Conservation (phyloP, 1,140 invertebrate species). For the Colletes latitarsis region DNA sequence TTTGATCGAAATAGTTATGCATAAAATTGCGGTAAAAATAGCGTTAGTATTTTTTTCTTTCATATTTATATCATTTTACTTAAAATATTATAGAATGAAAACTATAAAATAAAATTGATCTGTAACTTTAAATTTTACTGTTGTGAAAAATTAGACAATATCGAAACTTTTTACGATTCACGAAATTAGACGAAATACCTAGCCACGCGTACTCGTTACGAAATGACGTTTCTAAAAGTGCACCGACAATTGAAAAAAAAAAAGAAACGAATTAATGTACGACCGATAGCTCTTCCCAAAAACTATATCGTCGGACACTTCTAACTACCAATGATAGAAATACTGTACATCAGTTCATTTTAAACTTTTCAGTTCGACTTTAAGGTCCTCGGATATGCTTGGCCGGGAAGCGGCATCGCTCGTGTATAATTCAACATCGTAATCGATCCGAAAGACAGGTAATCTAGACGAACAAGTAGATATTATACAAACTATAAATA, state of each 20-base stretch:
- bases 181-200: slow-evolving; percentile 7
- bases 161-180: slow-evolving; percentile 1
- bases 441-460: slow-evolving; percentile 46
- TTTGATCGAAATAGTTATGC: too few relatives aligned
- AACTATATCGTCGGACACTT: slow-evolving; percentile 23
- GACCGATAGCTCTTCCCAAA: slow-evolving; percentile 39
- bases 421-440: slow-evolving; percentile 40
- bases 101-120: too few relatives aligned
- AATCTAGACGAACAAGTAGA: slow-evolving; percentile 39
- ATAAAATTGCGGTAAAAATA: too few relatives aligned
- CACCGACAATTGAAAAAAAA: slow-evolving; percentile 48
- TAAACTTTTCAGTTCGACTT: slow-evolving; percentile 42
- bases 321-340: slow-evolving; percentile 66
- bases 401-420: slow-evolving; percentile 42
- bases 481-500: slow-evolving; percentile 59
- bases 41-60: too few relatives aligned
- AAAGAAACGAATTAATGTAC: slow-evolving; percentile 36
- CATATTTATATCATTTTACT: too few relatives aligned
- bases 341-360: slow-evolving; percentile 65
- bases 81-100: too few relatives aligned
- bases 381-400: neutral
- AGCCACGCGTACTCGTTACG: slow-evolving; percentile 38
- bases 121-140: too few relatives aligned
- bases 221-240: slow-evolving; percentile 46
- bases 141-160: too few relatives aligned